phyloP scores from a whole-genome alignment of 2,888 invertebrate species.

The Tenthredo livida region DNA sequence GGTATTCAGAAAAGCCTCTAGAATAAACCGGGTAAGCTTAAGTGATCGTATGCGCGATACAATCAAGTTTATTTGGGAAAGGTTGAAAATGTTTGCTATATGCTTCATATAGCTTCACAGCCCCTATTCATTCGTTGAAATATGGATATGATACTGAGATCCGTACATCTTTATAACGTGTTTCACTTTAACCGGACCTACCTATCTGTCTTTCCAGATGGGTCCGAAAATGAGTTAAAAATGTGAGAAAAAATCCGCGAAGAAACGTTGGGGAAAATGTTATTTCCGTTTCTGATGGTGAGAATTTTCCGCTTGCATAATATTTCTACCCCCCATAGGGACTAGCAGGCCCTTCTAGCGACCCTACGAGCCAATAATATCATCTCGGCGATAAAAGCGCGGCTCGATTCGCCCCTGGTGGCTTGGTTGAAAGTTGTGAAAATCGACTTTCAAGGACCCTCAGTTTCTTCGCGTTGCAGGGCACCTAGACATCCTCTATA shows the following conservation, averaged over 20 bases:
- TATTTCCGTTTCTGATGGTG: not conserved
- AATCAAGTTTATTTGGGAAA: not conserved
- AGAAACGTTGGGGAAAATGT: not conserved
- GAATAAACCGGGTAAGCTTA: not conserved
- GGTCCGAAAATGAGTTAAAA: conserved; percentile 3
- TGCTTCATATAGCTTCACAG: not conserved
- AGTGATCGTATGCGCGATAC: conserved; percentile 8
- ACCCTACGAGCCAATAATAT: conserved; percentile 43
- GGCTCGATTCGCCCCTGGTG: conserved; percentile 49
- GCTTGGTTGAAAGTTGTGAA: conserved; percentile 50
- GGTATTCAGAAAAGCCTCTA: conserved; percentile 4
- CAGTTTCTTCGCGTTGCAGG: conserved; percentile 7
- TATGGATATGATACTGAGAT: not conserved
- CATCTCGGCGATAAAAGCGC: conserved; percentile 46
- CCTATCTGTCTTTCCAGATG: not conserved
- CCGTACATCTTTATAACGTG: not conserved
- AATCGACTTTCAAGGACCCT: conserved; percentile 47
- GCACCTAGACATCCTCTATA: conserved; percentile 28
- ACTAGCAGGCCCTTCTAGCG: not conserved
- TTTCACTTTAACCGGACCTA: not conserved
- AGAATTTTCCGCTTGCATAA: conserved; percentile 20
- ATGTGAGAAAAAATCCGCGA: not conserved
- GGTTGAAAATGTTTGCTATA: not conserved
- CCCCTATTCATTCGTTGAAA: not conserved
- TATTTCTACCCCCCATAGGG: not conserved